These are phyloP conservation scores for Sitophilus oryzae DNA, from an alignment of 1,140 invertebrate genomes.

Conservation along the genomic window DNA sequence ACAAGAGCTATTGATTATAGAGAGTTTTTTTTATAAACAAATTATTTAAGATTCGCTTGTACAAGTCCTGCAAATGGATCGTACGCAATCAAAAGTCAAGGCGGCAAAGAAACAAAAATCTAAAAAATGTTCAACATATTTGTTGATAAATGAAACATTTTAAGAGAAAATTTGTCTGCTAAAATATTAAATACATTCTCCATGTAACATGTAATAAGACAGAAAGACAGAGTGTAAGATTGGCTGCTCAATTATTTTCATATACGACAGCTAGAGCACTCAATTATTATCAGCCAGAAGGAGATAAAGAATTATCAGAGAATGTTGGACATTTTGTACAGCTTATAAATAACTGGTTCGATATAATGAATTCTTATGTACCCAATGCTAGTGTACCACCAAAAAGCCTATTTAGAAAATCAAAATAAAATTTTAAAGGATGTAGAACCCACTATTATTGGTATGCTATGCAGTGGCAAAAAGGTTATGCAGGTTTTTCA, in stretches of 20 bases:
- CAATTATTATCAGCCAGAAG: conserved; percentile 5
- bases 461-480: conserved; percentile 12
- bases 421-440: conserved; percentile 15
- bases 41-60: too few relatives aligned
- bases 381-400: neutral
- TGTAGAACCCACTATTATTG: conserved; percentile 5
- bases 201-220: conserved; percentile 7
- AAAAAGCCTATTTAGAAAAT: conserved; percentile 14
- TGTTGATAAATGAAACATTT: too few relatives aligned
- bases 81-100: too few relatives aligned
- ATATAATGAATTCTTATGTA: conserved; percentile 14
- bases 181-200: too few relatives aligned
- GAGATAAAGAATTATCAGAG: neutral
- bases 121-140: too few relatives aligned
- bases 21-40: too few relatives aligned
- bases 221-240: conserved; percentile 18
- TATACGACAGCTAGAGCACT: conserved; percentile 16
- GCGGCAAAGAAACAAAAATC: too few relatives aligned
- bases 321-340: conserved; percentile 12
- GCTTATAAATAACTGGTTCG: conserved; percentile 12
- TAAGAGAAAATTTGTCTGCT: too few relatives aligned
- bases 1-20: too few relatives aligned
- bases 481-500: conserved; percentile 6
- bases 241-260: conserved; percentile 25
- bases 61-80: too few relatives aligned